phyloP scores from a whole-genome alignment of 2,888 invertebrate species.

The Spialia ferax region DNA sequence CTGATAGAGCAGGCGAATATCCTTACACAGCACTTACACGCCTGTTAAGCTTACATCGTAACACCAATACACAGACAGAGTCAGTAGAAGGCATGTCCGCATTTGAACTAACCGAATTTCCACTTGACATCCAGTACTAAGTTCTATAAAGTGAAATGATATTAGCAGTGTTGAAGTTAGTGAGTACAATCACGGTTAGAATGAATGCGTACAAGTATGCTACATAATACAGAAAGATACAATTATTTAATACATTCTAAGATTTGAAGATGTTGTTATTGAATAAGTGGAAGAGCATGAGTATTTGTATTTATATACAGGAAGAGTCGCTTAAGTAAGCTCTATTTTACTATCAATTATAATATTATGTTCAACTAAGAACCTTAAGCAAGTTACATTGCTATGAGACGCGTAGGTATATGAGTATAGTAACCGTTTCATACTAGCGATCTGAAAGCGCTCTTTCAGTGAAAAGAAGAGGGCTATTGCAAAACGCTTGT shows the following conservation, averaged over 20 bases:
- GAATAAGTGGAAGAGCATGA: not conserved
- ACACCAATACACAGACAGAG: conserved; percentile 24
- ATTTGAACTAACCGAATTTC: conserved; percentile 27
- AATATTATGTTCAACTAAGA: conserved; percentile 51
- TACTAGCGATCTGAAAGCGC: conserved; percentile 41
- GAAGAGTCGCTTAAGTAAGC: conserved; percentile 27
- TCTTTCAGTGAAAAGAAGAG: not conserved
- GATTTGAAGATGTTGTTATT: not conserved
- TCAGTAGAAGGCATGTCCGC: conserved; percentile 20
- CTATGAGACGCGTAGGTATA: conserved; percentile 52
- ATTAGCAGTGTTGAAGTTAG: not conserved
- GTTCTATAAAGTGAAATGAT: not conserved
- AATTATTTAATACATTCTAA: not conserved
- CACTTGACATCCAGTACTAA: conserved; percentile 9
- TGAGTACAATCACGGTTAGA: conserved; percentile 31
- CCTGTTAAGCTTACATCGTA: conserved; percentile 42
- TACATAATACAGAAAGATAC: conserved; percentile 12
- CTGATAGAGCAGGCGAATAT: conserved; percentile 28
- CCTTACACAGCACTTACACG: conserved; percentile 81
- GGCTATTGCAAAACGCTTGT: not conserved
- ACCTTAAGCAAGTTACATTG: conserved; percentile 51
- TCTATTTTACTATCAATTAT: conserved; percentile 47
- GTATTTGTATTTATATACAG: conserved; percentile 29
- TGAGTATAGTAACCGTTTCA: conserved; percentile 52
- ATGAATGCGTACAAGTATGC: conserved; percentile 27